Evolutionary conservation across 2,888 invertebrate species (phyloP).

Genomic region (Harpagoxenus sublaevis): DNA sequence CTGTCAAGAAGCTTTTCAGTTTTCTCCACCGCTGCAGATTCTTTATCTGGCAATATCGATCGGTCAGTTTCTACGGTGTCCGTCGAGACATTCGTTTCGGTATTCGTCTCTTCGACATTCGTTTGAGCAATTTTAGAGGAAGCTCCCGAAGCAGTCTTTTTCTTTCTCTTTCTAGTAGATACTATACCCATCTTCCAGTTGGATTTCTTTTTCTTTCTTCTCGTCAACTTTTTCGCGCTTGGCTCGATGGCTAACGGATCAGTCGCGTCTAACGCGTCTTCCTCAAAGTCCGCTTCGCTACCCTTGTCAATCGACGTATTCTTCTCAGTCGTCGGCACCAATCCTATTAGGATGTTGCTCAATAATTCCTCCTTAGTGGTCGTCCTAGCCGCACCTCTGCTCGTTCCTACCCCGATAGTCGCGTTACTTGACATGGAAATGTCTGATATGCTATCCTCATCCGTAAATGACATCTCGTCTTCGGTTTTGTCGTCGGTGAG

Average conservation of each 20-base stretch:
- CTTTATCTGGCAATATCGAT: neutral
- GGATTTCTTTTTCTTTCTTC: constrained; percentile 80
- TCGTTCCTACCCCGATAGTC: constrained; percentile 47
- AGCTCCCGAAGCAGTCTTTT: neutral
- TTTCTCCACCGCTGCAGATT: neutral
- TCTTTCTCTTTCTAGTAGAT: constrained; percentile 77
- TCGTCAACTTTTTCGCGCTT: constrained; percentile 58
- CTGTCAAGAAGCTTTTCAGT: neutral
- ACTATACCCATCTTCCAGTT: constrained; percentile 81
- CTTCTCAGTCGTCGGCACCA: constrained; percentile 60
- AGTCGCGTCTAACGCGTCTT: constrained; percentile 59
- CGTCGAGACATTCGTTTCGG: neutral
- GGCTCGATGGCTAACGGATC: constrained; percentile 34
- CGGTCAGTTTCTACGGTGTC: neutral
- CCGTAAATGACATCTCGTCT: constrained; percentile 71
- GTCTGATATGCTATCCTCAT: constrained; percentile 80
- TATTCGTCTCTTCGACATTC: constrained; percentile 1
- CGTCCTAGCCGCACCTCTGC: constrained; percentile 10
- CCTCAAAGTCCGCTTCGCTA: constrained; percentile 72
- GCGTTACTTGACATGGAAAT: constrained; percentile 78
- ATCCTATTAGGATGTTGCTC: constrained; percentile 73
- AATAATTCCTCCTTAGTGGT: constrained; percentile 74
- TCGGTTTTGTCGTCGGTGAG: constrained; percentile 63
- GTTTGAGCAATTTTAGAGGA: neutral
- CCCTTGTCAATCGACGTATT: constrained; percentile 58